These are phyloP conservation scores for Nomada fabriciana DNA, from an alignment of 2,888 invertebrate species.

Conservation along the genomic window DNA sequence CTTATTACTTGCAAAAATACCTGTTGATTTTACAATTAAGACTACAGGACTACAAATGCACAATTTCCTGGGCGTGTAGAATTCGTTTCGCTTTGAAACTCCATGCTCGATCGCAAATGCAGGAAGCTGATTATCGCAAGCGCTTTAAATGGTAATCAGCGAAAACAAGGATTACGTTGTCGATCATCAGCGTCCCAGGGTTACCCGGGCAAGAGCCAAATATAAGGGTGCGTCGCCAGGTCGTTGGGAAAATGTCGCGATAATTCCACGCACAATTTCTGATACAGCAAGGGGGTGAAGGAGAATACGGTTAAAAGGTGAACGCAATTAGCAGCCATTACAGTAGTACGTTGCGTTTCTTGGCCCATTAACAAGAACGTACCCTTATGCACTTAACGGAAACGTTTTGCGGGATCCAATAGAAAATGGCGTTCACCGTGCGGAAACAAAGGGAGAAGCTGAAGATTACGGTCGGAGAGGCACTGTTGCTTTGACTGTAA, in stretches of 20 bases:
- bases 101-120: neutral
- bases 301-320: neutral
- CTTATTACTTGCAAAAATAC: no score
- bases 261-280: slow-evolving; percentile 19
- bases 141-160: neutral
- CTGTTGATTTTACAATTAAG: neutral
- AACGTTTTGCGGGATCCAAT: slow-evolving; percentile 15
- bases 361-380: slow-evolving; percentile 38
- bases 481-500: slow-evolving; percentile 38
- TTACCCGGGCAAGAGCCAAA: neutral
- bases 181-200: neutral
- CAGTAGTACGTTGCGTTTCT: slow-evolving; percentile 21
- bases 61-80: neutral
- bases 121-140: neutral
- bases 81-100: neutral
- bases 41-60: no score
- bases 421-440: slow-evolving; percentile 14
- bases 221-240: neutral
- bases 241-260: slow-evolving; percentile 10
- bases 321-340: slow-evolving; percentile 38
- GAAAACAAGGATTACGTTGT: neutral
- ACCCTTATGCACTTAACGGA: slow-evolving; percentile 22
- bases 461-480: slow-evolving; percentile 33
- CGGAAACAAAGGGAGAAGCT: slow-evolving; percentile 19
- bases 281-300: neutral